A percentile compares a stretch with the other conserved stretches of the same genome.
Conservation (phyloP, 2,888 invertebrate genomes). For the Andrena dorsata region DNA sequence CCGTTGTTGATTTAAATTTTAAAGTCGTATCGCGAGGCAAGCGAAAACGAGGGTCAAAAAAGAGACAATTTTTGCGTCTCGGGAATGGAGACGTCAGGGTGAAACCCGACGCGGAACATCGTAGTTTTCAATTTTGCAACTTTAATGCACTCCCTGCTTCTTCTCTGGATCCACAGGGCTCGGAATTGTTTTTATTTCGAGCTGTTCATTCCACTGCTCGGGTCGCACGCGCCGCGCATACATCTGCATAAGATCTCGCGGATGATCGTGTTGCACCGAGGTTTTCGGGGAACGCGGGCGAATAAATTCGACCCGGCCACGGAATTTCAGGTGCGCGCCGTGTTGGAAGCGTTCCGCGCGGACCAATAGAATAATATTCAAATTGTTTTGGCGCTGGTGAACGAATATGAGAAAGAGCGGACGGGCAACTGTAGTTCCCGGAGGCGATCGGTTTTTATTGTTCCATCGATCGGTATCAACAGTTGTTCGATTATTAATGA, state of each 20-base stretch:
- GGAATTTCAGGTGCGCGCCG: conserved; percentile 16
- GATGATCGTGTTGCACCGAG: neutral
- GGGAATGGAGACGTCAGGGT: neutral
- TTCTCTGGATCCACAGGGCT: neutral
- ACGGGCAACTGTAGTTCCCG: neutral
- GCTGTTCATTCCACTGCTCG: conserved; percentile 7
- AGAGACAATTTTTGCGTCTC: conserved; percentile 37
- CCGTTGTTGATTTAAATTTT: conserved; percentile 45
- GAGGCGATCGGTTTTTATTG: conserved; percentile 28
- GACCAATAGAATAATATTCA: conserved; percentile 35
- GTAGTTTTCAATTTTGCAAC: conserved; percentile 46
- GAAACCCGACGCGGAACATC: neutral
- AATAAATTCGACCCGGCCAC: conserved; percentile 22
- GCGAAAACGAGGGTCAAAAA: neutral
- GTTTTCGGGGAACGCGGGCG: neutral
- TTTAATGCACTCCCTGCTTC: conserved; percentile 7
- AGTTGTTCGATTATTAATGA: conserved; percentile 65
- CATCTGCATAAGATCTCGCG: conserved; percentile 29
- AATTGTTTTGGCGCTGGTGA: conserved; percentile 30
- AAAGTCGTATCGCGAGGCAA: conserved; percentile 11
- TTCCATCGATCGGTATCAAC: conserved; percentile 52
- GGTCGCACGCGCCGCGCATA: conserved; percentile 4
- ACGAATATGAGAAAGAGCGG: conserved; percentile 20
- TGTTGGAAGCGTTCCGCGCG: conserved; percentile 2
- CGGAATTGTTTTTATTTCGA: conserved; percentile 22